Evolutionary conservation across 2,797 vertebrate species (phyloP), one percentile per base, ranked within the genome.

Genomic region (Sciurus vulgaris): DNA sequence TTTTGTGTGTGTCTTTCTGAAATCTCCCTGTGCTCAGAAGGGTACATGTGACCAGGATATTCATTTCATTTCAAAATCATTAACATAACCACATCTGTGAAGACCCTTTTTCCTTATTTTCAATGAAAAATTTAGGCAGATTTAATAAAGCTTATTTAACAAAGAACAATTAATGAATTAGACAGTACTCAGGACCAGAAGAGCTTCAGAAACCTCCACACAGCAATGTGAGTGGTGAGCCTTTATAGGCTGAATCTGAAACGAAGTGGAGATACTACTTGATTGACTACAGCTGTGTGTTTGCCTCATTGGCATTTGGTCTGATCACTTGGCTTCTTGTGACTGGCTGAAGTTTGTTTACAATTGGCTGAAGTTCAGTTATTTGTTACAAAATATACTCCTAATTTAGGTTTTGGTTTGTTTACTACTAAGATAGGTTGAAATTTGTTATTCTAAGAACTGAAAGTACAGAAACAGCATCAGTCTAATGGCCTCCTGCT

Each of bases 101-200:
- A 81, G 28, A 69, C 13, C 12, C 11, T 33, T 96, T 97, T 47
- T 88, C 44, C 69, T 38, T 44, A 49, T 41, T n/a, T 86, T 70
- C 77, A 77, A 91, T 70, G 18, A 74, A 76, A 74, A 87, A 24
- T 83, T 77, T 41, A 44, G 47, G 35, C 12, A 74, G 70, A 59
- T 38, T 63, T 54, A 77, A n/a, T 72, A 61, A 30, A 88, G 38
- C 38, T 91, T 70, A 47, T 72, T 51, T 65, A 35, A 70, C 18
- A 70, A 91, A 91, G 24, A 44, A 47, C 4, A 49, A 72, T 24
- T 88, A 20, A 14, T 63, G 70, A 83, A 87, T 28, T 63, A 8
- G 79, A 33, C 18, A 77, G 17, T 15, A 38, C 18, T 56, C 30
- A 86, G 69, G 61, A 82, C 13, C 13, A 81, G 33, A 47, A 26